phyloP scores from a whole-genome alignment of 2,113 vertebrate species.

The Sialia sialis region DNA sequence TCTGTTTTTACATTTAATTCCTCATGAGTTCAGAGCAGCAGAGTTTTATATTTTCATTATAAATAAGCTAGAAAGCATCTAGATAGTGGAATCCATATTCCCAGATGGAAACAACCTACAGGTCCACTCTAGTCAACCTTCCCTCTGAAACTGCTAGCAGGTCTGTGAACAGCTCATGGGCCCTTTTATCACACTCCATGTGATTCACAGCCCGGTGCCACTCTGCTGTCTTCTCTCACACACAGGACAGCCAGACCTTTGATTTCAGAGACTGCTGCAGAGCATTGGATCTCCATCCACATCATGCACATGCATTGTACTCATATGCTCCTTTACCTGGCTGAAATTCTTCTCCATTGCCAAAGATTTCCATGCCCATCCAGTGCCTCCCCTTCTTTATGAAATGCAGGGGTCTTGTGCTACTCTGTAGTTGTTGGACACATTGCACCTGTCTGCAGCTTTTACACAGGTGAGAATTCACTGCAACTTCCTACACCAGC shows the following conservation, averaged over 20 bases:
- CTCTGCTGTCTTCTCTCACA: not conserved
- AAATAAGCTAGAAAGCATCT: not conserved
- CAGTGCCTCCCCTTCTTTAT: not conserved
- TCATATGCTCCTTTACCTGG: not conserved
- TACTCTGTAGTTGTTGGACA: not conserved
- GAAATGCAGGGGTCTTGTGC: not conserved
- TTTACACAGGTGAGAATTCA: not conserved
- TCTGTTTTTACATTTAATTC: slow-evolving; percentile 27
- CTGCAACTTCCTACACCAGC: not conserved
- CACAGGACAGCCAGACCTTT: not conserved
- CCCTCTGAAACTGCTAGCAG: not conserved
- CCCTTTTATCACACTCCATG: not conserved
- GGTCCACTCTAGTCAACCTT: not conserved
- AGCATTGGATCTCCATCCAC: not conserved
- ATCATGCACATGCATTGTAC: not conserved
- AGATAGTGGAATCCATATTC: not conserved
- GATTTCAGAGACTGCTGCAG: not conserved
- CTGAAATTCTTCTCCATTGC: not conserved
- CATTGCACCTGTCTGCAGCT: not conserved
- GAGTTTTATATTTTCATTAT: not conserved
- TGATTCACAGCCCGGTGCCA: not conserved
- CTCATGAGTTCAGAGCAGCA: not conserved
- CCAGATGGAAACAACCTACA: not conserved
- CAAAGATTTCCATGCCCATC: not conserved
- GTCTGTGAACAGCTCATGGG: not conserved